A percentile compares a stretch with the other conserved stretches of the same genome.
Conservation (phyloP, 2,113 vertebrate genomes). For the Garra rufa region DNA sequence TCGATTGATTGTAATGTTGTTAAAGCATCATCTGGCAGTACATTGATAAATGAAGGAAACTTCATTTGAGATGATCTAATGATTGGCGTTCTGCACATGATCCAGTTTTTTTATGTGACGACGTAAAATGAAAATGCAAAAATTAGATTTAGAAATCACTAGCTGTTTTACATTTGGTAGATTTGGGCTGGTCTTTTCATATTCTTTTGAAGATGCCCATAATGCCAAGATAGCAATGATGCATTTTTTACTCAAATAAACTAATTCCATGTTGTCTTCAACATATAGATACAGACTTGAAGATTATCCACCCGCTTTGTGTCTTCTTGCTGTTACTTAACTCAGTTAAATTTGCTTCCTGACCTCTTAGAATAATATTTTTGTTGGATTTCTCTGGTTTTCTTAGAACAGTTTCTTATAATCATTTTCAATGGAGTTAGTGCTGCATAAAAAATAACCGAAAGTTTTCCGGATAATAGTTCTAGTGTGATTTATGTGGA, state of each 20-base stretch:
- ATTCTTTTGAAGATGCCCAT: not conserved
- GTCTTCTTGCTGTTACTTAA: not conserved
- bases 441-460: constrained; percentile 11
- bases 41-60: not conserved
- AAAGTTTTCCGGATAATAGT: not conserved
- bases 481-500: not conserved
- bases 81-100: not conserved
- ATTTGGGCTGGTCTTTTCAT: not conserved
- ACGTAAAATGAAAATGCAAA: not conserved
- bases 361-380: not conserved
- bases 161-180: not conserved
- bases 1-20: not conserved
- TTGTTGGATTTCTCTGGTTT: not conserved
- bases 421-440: not conserved
- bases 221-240: not conserved
- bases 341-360: not conserved
- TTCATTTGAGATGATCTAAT: constrained; percentile 11
- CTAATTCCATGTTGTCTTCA: not conserved
- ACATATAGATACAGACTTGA: not conserved
- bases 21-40: not conserved
- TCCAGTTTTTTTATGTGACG: not conserved
- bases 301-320: not conserved
- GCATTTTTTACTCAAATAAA: not conserved
- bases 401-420: not conserved
- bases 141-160: not conserved